Evolutionary conservation across 2,113 vertebrate genomes (phyloP).

Genomic region (Arenaria interpres): DNA sequence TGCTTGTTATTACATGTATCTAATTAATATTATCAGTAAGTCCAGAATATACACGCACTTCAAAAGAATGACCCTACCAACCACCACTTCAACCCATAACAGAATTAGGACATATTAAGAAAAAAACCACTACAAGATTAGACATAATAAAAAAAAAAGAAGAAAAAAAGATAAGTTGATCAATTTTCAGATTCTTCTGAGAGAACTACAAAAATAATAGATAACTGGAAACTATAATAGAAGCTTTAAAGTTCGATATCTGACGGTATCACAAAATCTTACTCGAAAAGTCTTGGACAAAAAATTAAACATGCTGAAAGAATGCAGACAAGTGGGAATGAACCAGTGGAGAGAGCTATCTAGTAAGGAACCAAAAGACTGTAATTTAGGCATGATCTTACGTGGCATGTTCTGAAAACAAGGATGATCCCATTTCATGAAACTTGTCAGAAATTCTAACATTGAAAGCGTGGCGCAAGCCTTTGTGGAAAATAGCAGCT

Average conservation of each 20-base stretch:
- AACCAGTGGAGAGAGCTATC: neutral
- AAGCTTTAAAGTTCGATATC: slow-evolving; percentile 48
- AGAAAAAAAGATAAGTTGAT: neutral
- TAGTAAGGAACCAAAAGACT: neutral
- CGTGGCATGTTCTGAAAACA: neutral
- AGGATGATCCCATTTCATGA: neutral
- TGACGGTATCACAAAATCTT: slow-evolving; percentile 53
- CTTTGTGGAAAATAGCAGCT: neutral
- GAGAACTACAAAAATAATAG: slow-evolving; percentile 53
- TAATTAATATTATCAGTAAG: slow-evolving; percentile 51
- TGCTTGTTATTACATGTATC: slow-evolving; percentile 24
- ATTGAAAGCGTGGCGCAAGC: accelerated
- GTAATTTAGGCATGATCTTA: neutral
- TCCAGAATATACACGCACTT: slow-evolving; percentile 18
- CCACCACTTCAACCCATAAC: slow-evolving; percentile 25
- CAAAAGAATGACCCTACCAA: slow-evolving; percentile 38
- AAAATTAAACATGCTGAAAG: slow-evolving; percentile 35
- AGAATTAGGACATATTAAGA: neutral
- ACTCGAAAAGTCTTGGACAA: slow-evolving; percentile 37
- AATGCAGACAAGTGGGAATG: slow-evolving; percentile 8
- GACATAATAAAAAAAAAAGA: neutral
- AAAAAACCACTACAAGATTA: neutral
- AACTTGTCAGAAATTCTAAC: neutral
- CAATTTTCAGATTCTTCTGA: slow-evolving; percentile 48
- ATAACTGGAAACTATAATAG: slow-evolving; percentile 35